Percentiles rank a stretch among this genome's conserved stretches.
Evolutionary conservation across 2,113 vertebrate species (phyloP).

Genomic region (Xiphias gladius): DNA sequence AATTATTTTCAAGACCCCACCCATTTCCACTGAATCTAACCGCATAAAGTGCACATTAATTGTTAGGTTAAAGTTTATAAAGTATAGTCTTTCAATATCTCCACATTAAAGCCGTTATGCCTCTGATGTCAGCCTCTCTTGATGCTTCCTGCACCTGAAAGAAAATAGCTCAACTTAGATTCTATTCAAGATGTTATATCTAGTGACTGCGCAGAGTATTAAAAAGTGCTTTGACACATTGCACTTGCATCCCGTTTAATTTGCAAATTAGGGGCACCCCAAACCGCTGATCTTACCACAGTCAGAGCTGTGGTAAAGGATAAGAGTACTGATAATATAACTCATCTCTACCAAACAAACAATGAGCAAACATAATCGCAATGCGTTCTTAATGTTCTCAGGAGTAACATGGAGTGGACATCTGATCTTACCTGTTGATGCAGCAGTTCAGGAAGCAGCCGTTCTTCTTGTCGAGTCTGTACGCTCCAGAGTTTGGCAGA

Average conservation of each 20-base stretch:
- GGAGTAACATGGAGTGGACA: background rate
- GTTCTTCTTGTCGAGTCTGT: constrained; percentile 84
- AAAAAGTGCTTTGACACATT: background rate
- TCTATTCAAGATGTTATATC: background rate
- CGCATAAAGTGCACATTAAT: constrained; percentile 36
- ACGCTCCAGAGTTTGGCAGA: constrained; percentile 90
- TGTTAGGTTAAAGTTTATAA: background rate
- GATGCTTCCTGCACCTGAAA: constrained; percentile 58
- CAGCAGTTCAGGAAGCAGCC: constrained; percentile 69
- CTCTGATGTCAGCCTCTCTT: constrained; percentile 67
- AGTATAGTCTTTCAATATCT: background rate
- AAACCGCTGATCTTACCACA: background rate
- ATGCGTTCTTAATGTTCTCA: background rate
- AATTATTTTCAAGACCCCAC: background rate
- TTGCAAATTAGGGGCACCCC: background rate
- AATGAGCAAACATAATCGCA: background rate
- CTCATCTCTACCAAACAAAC: background rate
- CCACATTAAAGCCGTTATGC: constrained; percentile 20
- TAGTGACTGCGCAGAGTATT: background rate
- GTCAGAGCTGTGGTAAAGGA: background rate
- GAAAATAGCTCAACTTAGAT: background rate
- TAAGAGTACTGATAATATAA: background rate
- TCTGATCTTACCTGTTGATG: constrained; percentile 53
- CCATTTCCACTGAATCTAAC: background rate
- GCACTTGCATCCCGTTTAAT: background rate